phyloP scores from a whole-genome alignment of 2,113 vertebrate genomes.

The Apodemus speciosus region DNA sequence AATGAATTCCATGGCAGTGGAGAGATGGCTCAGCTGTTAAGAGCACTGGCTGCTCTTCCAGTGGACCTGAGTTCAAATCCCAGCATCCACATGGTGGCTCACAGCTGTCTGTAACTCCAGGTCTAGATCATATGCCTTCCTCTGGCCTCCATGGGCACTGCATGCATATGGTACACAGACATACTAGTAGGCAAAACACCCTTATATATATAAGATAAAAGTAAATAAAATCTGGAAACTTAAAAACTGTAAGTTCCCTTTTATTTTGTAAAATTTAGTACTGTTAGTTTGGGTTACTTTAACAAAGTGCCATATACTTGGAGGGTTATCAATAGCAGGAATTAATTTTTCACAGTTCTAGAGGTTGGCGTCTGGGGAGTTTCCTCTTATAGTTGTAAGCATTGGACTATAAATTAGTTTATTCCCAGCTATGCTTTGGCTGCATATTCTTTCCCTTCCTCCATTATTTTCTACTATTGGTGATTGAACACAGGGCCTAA shows the following conservation, averaged over 20 bases:
- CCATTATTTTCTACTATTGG: background rate
- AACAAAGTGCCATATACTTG: background rate
- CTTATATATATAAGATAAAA: background rate
- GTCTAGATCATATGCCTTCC: background rate
- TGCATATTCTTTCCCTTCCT: background rate
- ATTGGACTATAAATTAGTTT: slow-evolving; percentile 25
- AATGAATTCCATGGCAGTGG: background rate
- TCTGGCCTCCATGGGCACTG: background rate
- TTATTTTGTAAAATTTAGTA: slow-evolving; percentile 15
- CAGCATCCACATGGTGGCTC: background rate
- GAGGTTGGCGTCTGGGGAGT: background rate
- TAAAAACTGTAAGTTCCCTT: slow-evolving; percentile 31
- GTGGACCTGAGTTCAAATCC: background rate
- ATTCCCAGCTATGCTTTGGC: slow-evolving; percentile 46
- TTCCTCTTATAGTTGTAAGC: slow-evolving; percentile 17
- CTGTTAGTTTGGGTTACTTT: slow-evolving; percentile 3
- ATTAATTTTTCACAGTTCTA: background rate
- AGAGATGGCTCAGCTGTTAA: background rate
- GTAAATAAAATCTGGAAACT: background rate
- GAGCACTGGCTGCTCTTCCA: background rate
- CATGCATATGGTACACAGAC: background rate
- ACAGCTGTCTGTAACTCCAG: background rate
- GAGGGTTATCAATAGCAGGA: background rate
- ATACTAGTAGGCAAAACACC: background rate
- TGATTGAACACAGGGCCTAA: background rate